Evolutionary conservation across 2,888 invertebrate genomes (phyloP), one percentile per base, ranked within the genome.

Genomic region (Bugulina stolonifera): DNA sequence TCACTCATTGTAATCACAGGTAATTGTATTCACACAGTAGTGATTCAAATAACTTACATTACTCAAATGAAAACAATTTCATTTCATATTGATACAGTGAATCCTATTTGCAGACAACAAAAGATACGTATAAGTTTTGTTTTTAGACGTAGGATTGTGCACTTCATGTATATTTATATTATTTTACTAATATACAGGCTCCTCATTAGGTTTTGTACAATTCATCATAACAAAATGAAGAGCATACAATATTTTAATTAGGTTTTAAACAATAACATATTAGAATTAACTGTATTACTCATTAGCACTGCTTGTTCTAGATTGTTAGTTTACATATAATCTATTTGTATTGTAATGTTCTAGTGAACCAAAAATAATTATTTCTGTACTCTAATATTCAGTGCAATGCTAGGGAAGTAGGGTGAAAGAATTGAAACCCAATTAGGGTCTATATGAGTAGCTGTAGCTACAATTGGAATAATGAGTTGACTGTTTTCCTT

Each of bases 21-120:
- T n/a, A n/a, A n/a, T n/a, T 43, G 43, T 43, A 10, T 43, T 43
- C 43, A 43, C 43, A 43, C 43, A 18, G 18, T 43, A 18, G 10
- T 43, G 43, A 43, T 18, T 43, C 43, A 43, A 43, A 10, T n/a
- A n/a, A n/a, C n/a, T n/a, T n/a, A n/a, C n/a, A n/a, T n/a, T n/a
- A 18, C 43, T 43, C 18, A 43, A 43, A 18, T 43, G 5, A 18
- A 43, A 10, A 43, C 43, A 43, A 18, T 43, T 10, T 43, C 18
- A 5, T 10, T 43, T 43, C 43, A 18, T 43, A 32, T 64, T 64
- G 64, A 25, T 25, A 64, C 32, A 64, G 64, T 64, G 64, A 64
- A 64, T 64, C 64, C 27, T 32, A 32, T 64, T 64, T 3, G 64
- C 2, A 2, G 27, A 14, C 25, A 27, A 64, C 22, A 64, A 29